Percentiles rank a stretch among this genome's conserved stretches.
Conservation (phyloP, 2,888 invertebrate species). For the Ceriagrion tenellum region DNA sequence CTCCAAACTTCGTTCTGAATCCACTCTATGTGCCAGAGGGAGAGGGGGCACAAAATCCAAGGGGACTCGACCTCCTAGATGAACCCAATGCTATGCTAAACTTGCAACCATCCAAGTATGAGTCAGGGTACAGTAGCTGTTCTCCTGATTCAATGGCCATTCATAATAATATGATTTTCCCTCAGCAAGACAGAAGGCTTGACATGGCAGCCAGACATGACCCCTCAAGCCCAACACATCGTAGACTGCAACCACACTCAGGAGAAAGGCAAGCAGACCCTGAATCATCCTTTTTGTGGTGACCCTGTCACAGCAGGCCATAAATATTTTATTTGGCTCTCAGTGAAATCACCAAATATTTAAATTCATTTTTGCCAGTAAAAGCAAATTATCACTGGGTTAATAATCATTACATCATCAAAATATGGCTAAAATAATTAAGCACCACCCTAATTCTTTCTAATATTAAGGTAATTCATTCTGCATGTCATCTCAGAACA, state of each 20-base stretch:
- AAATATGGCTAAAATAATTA: too few relatives aligned
- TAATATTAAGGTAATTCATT: too few relatives aligned
- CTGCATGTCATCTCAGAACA: too few relatives aligned
- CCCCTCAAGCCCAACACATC: not conserved
- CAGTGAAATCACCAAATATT: too few relatives aligned
- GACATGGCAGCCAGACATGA: not conserved
- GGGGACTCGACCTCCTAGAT: not conserved
- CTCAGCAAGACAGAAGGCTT: not conserved
- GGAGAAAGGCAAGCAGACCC: not conserved
- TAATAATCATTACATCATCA: too few relatives aligned
- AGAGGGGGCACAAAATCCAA: not conserved
- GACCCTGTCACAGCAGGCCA: not conserved
- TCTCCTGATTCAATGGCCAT: not conserved
- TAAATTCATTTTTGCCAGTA: too few relatives aligned
- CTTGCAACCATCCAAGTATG: not conserved
- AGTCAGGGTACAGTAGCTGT: slow-evolving; percentile 57
- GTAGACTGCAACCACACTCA: not conserved
- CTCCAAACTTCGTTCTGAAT: slow-evolving; percentile 55
- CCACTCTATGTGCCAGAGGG: slow-evolving; percentile 50
- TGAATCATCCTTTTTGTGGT: slow-evolving; percentile 54
- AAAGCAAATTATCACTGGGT: too few relatives aligned
- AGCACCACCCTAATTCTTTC: too few relatives aligned
- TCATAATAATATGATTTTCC: not conserved
- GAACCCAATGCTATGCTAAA: slow-evolving; percentile 20
- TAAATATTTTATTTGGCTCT: too few relatives aligned